Evolutionary conservation across 2,888 invertebrate genomes (phyloP), one percentile per base, ranked within the genome.

Genomic region (Stictocephala bisonia): DNA sequence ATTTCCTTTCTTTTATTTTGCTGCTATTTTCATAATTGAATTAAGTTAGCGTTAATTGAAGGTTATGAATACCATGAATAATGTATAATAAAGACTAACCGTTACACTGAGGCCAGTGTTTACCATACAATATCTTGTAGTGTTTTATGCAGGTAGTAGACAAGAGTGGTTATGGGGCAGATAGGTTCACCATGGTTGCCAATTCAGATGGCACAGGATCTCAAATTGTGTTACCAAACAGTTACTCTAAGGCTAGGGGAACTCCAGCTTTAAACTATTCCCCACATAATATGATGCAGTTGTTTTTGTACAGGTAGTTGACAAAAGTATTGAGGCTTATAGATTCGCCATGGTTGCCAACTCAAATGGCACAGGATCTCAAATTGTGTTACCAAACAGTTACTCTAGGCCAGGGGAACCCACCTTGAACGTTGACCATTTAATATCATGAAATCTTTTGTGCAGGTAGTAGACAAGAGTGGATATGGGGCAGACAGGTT

Each of bases 311-410:
- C 24, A 86, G 86, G 93, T 93, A 56, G 93, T 96, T 81, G 95
- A 96, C 84, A 95, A 93, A 85, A 95, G 94, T 83, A 95, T 95
- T 83, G 96, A 96, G 74, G 95, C 96, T 75, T 96, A 96, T 85
- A 96, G 95, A 84, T 96, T 96, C 84, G 95, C 96, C 35, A 96
- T 96, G 96, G 96, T 96, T 70, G 88, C 96, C 74, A 96, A 96
- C 85, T 95, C 95, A 84, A 96, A 96, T 83, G 96, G 96, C 53
- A 96, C 96, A 0, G 96, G 96, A 15, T 96, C 96, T 0, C 86
- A 96, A 79, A 96, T 96, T 87, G 95, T 96, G 80, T n/a, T n/a
- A n/a, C n/a, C n/a, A n/a, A n/a, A n/a, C n/a, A n/a, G n/a, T n/a
- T n/a, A n/a, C n/a, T n/a, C n/a, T n/a, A n/a, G n/a, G n/a, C n/a